Evolutionary conservation across 2,797 vertebrate genomes (phyloP).

Genomic region (Streptopelia turtur): DNA sequence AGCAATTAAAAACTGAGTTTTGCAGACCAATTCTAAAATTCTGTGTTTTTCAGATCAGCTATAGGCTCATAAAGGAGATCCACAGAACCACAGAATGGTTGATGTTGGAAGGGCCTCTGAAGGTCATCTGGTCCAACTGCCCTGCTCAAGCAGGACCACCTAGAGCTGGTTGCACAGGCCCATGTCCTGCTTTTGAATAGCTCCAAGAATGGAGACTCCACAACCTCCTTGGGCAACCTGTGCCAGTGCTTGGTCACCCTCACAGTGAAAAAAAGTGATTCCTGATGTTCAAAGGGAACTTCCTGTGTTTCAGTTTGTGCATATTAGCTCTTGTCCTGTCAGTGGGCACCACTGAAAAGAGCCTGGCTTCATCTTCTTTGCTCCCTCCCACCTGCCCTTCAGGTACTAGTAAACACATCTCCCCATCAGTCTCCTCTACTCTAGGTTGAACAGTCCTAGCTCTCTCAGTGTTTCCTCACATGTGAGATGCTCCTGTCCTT

Average conservation of each 20-base stretch:
- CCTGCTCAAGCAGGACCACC: neutral
- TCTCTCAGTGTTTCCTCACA: neutral
- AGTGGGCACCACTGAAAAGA: neutral
- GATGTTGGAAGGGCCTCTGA: neutral
- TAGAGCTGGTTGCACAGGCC: neutral
- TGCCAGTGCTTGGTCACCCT: neutral
- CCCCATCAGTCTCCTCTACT: neutral
- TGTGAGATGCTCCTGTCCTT: neutral
- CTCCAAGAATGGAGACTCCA: neutral
- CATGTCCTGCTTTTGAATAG: neutral
- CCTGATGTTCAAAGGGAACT: neutral
- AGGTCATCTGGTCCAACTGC: accelerated
- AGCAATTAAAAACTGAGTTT: neutral
- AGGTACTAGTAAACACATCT: neutral
- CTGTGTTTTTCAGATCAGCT: neutral
- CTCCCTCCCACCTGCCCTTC: neutral
- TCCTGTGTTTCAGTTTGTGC: neutral
- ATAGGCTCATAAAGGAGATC: neutral
- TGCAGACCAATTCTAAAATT: neutral
- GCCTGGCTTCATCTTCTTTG: neutral
- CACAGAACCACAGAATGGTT: neutral
- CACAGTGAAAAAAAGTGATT: neutral
- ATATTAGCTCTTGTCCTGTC: neutral
- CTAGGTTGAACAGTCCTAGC: neutral
- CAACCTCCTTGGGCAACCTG: neutral